Percentiles rank a stretch among this genome's conserved stretches.
phyloP scores from a whole-genome alignment of 2,113 vertebrate species.

The Barbus barbus region DNA sequence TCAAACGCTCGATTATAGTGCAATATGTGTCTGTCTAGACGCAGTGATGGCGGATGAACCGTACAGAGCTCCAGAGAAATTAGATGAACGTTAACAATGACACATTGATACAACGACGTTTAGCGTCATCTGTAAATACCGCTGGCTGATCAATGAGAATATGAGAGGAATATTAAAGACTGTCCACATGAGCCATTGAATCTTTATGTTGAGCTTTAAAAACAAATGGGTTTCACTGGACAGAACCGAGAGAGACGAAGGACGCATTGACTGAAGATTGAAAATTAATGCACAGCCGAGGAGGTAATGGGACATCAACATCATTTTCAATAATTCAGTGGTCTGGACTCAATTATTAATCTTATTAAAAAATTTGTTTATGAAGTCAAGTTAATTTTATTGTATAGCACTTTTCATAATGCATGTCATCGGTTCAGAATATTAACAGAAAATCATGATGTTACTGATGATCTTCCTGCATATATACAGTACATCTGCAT shows the following conservation, averaged over 20 bases:
- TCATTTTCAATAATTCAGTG: not conserved
- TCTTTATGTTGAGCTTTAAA: not conserved
- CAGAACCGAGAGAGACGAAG: not conserved
- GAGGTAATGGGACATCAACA: not conserved
- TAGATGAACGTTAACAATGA: constrained; percentile 31
- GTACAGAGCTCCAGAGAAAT: constrained; percentile 15
- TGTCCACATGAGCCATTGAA: not conserved
- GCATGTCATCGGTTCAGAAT: not conserved
- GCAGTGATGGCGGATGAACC: constrained; percentile 47
- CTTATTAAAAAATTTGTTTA: not conserved
- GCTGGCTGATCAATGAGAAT: constrained; percentile 33
- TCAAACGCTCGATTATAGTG: constrained; percentile 36
- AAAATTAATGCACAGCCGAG: not conserved
- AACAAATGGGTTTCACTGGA: not conserved
- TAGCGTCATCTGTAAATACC: constrained; percentile 33
- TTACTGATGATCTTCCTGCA: not conserved
- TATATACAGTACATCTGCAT: not conserved
- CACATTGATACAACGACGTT: constrained; percentile 39
- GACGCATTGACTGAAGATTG: not conserved
- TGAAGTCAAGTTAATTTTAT: not conserved
- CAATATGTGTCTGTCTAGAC: constrained; percentile 33
- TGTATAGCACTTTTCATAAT: not conserved
- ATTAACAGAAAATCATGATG: not conserved
- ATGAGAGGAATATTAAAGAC: constrained; percentile 34
- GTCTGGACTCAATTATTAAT: not conserved